phyloP scores from a whole-genome alignment of 1,140 invertebrate genomes.

The Solenopsis invicta region DNA sequence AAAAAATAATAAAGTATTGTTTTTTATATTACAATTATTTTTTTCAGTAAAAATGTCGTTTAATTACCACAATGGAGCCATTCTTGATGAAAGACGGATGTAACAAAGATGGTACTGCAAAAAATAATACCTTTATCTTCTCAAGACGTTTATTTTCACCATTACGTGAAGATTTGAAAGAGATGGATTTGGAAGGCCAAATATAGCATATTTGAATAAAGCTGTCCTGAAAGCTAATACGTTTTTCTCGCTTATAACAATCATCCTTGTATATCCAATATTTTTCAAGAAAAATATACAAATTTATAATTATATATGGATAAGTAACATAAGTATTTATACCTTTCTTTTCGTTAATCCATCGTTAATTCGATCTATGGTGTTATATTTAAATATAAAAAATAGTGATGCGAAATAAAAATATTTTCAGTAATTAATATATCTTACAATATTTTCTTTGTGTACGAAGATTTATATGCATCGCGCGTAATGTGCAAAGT shows the following conservation, averaged over 20 bases:
- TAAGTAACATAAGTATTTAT: not conserved
- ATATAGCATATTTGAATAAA: slow-evolving; percentile 20
- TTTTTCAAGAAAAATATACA: not conserved
- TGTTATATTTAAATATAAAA: slow-evolving; percentile 25
- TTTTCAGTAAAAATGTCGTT: slow-evolving; percentile 47
- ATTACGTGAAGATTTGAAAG: not conserved
- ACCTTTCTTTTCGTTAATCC: not conserved
- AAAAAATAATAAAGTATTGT: not conserved
- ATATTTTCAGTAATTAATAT: no score
- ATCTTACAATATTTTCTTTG: not conserved
- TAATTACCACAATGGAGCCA: slow-evolving; percentile 24
- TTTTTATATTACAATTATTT: slow-evolving; percentile 15
- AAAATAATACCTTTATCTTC: slow-evolving; percentile 65
- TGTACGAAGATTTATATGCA: not conserved
- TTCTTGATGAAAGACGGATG: not conserved
- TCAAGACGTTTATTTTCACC: slow-evolving; percentile 25
- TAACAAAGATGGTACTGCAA: slow-evolving; percentile 31
- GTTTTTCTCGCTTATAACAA: not conserved
- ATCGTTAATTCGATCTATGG: not conserved
- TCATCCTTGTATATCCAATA: not conserved
- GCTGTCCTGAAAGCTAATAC: not conserved
- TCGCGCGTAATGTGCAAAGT: no score
- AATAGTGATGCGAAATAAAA: not conserved
- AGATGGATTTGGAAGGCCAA: not conserved
- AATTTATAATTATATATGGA: not conserved